These are phyloP conservation scores for Volucella inflata DNA, from an alignment of 2,888 invertebrate genomes.

Conservation along the genomic window DNA sequence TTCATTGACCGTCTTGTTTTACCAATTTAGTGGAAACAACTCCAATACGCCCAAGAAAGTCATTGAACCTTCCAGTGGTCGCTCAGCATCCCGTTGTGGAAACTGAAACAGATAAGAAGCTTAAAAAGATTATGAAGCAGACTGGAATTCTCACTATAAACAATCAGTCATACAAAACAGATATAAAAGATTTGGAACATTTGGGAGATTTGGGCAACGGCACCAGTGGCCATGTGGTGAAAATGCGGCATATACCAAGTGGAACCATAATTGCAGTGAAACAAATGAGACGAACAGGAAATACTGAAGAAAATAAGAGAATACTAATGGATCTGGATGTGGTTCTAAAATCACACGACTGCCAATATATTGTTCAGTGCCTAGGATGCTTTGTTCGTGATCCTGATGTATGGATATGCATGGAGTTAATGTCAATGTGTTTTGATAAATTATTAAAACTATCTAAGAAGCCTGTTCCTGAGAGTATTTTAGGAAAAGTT, in stretches of 20 bases:
- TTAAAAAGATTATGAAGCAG: constrained; percentile 96
- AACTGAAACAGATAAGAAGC: constrained; percentile 91
- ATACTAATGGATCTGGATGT: constrained; percentile 99
- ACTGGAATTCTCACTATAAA: constrained; percentile 95
- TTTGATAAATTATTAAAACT: constrained; percentile 97
- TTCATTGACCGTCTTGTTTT: constrained; percentile 6
- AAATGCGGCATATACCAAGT: constrained; percentile 96
- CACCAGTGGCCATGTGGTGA: constrained; percentile 98
- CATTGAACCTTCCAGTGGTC: constrained; percentile 85
- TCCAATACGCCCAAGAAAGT: constrained; percentile 85
- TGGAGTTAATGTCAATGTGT: constrained; percentile 99
- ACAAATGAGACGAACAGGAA: constrained; percentile 99
- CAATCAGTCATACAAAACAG: constrained; percentile 90
- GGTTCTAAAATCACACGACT: constrained; percentile 98
- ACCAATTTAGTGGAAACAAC: constrained; percentile 83
- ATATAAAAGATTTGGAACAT: constrained; percentile 92
- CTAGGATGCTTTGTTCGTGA: constrained; percentile 98
- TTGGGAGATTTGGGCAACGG: constrained; percentile 96
- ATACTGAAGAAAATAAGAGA: constrained; percentile 98
- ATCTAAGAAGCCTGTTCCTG: constrained; percentile 95
- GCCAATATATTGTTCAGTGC: constrained; percentile 98
- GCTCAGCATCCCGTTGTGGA: constrained; percentile 86
- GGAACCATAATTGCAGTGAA: constrained; percentile 96
- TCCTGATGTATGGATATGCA: constrained; percentile 99
- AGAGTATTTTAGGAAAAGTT: constrained; percentile 97